Percentiles rank a stretch among this genome's conserved stretches.
Conservation (phyloP, 2,888 invertebrate species). For the Azorinus chamasolen region DNA sequence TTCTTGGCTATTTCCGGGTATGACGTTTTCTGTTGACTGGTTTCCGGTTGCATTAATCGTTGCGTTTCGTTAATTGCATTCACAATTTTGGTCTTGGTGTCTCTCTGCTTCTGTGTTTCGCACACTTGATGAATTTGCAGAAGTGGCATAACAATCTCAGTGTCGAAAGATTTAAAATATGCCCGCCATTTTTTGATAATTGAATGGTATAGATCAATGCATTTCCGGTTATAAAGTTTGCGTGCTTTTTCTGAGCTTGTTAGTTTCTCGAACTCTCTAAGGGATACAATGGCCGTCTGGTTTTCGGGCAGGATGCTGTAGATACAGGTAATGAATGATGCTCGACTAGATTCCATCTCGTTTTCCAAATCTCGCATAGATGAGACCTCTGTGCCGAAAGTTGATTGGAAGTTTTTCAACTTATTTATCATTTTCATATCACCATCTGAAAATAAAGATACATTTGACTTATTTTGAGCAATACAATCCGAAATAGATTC, state of each 20-base stretch:
- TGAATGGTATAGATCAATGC: slow-evolving; percentile 65
- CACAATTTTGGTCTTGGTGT: slow-evolving; percentile 70
- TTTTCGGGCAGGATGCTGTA: slow-evolving; percentile 70
- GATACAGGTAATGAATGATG: slow-evolving; percentile 74
- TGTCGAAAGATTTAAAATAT: slow-evolving; percentile 64
- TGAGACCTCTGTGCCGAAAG: slow-evolving; percentile 62
- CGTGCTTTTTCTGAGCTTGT: slow-evolving; percentile 67
- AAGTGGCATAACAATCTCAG: slow-evolving; percentile 70
- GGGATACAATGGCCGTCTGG: slow-evolving; percentile 54
- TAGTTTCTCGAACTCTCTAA: slow-evolving; percentile 72
- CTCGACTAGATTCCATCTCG: slow-evolving; percentile 73
- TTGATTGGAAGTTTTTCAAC: slow-evolving; percentile 66
- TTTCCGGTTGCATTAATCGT: slow-evolving; percentile 63
- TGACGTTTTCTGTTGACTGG: slow-evolving; percentile 61
- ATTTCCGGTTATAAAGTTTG: slow-evolving; percentile 58
- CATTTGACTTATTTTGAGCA: not conserved
- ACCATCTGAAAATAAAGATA: slow-evolving; percentile 45
- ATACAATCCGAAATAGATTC: too few relatives aligned
- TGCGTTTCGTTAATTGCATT: slow-evolving; percentile 64
- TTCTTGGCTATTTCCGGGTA: slow-evolving; percentile 74
- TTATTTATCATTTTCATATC: slow-evolving; percentile 69
- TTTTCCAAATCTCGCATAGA: slow-evolving; percentile 73
- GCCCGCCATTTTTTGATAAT: slow-evolving; percentile 61
- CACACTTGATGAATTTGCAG: slow-evolving; percentile 73
- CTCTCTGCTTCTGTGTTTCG: slow-evolving; percentile 76